Evolutionary conservation across 2,797 vertebrate genomes (phyloP), one percentile per base, ranked within the genome.

Genomic region (Paratrypauchen microcephalus): DNA sequence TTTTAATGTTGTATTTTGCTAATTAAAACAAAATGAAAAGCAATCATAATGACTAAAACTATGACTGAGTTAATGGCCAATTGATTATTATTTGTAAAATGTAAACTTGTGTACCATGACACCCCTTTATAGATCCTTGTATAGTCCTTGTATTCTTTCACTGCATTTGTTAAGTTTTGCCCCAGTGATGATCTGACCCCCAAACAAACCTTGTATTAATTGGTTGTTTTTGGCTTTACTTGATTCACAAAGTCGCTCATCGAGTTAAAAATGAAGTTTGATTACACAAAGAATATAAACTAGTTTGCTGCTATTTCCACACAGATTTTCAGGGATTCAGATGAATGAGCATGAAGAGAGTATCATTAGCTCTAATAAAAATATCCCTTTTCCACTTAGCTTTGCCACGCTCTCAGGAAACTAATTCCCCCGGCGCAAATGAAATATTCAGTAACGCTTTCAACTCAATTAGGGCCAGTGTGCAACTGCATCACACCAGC

Each of bases 361-460:
- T 74, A 74, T 80, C 73, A 77, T 86, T 78, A 82, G 62, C 64
- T 54, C 62, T 72, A 73, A 86, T 78, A 83, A 81, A 83, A 83
- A 85, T 69, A 73, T 68, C 65, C 67, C 56, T 28, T 77, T 83
- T 28, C 64, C 74, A 80, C 71, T 84, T 76, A 69, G 66, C 65
- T 83, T 76, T 70, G 70, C 78, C 81, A 79, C 80, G 72, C 75
- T 77, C 63, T 82, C 59, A 74, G 83, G 32, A 82, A 79, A 69
- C 74, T 66, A 83, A 85, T 82, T 86, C 79, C 84, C 83, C 77
- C 19, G 18, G 70, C 79, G 69, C 79, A 81, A 76, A 86, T 90
- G n/a, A 90, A 89, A 86, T 83, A 89, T 89, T 90, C 75, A 89
- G 74, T 68, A 77, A 80, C 72, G 73, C 79, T 84, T 86, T 83